Percentiles rank a stretch among this genome's conserved stretches.
Evolutionary conservation across 1,140 invertebrate species (phyloP).

Genomic region (Eupristina koningsbergeri): DNA sequence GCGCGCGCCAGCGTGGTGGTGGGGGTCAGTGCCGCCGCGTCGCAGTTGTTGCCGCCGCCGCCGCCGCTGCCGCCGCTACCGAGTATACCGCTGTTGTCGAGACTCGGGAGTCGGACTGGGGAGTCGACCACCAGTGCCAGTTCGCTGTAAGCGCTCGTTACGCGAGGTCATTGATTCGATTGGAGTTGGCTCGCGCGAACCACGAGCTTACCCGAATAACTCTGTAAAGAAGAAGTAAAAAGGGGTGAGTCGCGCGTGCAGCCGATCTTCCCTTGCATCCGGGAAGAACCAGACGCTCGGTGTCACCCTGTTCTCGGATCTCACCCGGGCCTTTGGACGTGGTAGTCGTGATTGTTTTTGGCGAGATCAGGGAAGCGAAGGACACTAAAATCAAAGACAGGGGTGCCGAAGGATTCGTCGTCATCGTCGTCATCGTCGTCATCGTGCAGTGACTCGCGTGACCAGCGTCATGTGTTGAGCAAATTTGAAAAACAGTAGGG

Average conservation of each 20-base stretch:
- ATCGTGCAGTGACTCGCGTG: neutral
- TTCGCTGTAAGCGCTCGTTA: slow-evolving; percentile 71
- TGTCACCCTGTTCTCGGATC: no score
- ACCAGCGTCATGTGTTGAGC: slow-evolving; percentile 14
- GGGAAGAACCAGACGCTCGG: neutral
- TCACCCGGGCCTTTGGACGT: neutral
- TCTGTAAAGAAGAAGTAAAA: neutral
- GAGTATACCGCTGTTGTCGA: neutral
- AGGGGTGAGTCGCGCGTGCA: neutral
- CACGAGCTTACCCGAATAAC: neutral
- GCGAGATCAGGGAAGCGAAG: no score
- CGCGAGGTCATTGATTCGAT: slow-evolving; percentile 59
- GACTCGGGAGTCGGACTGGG: slow-evolving; percentile 12
- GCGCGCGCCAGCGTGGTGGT: slow-evolving; percentile 57
- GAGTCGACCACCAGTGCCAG: slow-evolving; percentile 66
- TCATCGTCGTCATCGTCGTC: no score
- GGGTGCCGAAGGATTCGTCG: neutral
- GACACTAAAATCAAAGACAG: no score
- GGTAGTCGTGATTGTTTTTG: no score
- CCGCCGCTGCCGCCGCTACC: slow-evolving; percentile 3
- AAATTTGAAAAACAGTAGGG: neutral
- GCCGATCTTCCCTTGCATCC: neutral
- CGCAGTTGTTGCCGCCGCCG: slow-evolving; percentile 53
- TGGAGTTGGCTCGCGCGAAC: neutral
- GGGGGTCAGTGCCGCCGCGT: no score